Conservation (phyloP, 1,140 invertebrate species). For the Drosophila lowei region DNA sequence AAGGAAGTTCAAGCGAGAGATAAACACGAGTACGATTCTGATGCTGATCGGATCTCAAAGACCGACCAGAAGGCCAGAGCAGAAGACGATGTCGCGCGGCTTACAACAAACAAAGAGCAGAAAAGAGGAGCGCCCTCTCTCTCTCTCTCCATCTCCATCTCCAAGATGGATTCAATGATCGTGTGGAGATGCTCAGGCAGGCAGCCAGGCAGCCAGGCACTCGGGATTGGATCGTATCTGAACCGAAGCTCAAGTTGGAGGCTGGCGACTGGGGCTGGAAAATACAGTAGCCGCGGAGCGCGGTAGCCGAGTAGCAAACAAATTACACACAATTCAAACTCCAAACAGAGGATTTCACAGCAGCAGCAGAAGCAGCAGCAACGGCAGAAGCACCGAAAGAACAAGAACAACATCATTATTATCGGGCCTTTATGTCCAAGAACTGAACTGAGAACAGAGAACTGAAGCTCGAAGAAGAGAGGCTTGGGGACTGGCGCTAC, state of each 20-base stretch:
- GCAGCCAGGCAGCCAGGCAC: background rate
- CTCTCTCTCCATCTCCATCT: background rate
- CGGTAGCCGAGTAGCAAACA: constrained; percentile 62
- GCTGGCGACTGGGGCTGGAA: constrained; percentile 27
- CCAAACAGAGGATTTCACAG: constrained; percentile 78
- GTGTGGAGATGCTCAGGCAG: constrained; percentile 58
- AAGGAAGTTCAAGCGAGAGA: constrained; percentile 63
- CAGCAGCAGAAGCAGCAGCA: constrained; percentile 48
- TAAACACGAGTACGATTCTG: constrained; percentile 57
- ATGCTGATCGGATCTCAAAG: constrained; percentile 66
- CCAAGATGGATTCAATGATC: constrained; percentile 24
- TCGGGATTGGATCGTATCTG: constrained; percentile 3
- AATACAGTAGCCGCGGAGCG: constrained; percentile 67
- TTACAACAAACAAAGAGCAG: constrained; percentile 65
- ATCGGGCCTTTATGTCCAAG: constrained; percentile 69
- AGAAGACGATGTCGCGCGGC: constrained; percentile 54
- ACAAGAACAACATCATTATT: constrained; percentile 74
- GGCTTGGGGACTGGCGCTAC: constrained; percentile 63
- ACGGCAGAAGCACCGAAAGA: constrained; percentile 50
- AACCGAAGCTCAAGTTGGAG: constrained; percentile 8
- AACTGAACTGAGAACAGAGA: constrained; percentile 15
- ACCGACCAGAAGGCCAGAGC: background rate
- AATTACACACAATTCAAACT: constrained; percentile 80
- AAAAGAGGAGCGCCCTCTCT: background rate
- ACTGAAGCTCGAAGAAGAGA: constrained; percentile 40